phyloP scores from a whole-genome alignment of 1,140 invertebrate genomes.

The Cotesia vestalis region DNA sequence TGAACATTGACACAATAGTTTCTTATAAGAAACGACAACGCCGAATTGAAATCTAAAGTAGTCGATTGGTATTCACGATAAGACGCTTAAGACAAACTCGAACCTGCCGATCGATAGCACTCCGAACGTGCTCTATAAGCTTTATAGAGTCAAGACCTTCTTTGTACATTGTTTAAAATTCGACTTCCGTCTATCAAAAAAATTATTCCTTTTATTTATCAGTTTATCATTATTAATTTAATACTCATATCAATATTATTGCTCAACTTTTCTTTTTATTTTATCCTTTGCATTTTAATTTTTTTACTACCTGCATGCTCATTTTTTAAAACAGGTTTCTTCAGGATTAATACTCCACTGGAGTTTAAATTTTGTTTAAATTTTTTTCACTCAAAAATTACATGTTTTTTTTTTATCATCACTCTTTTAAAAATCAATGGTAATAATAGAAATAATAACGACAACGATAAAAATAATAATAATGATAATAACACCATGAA shows the following conservation, averaged over 20 bases:
- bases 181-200: constrained; percentile 3
- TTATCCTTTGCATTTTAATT: too few relatives aligned
- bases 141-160: constrained; percentile 15
- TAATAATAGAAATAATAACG: too few relatives aligned
- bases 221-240: constrained; percentile 9
- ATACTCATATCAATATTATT: not conserved
- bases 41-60: constrained; percentile 52
- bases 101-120: constrained; percentile 52
- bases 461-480: too few relatives aligned
- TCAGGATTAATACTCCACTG: too few relatives aligned
- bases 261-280: too few relatives aligned
- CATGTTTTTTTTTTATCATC: too few relatives aligned
- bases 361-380: too few relatives aligned
- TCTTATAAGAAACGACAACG: constrained; percentile 21
- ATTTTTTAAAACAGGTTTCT: too few relatives aligned
- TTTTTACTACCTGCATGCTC: too few relatives aligned
- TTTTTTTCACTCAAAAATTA: too few relatives aligned
- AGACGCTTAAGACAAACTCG: constrained; percentile 46
- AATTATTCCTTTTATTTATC: not conserved
- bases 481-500: constrained; percentile 21
- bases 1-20: constrained; percentile 20
- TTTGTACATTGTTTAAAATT: constrained; percentile 21
- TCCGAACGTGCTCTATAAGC: constrained; percentile 32
- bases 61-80: constrained; percentile 52
- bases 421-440: too few relatives aligned